These are phyloP conservation scores for Protophormia terraenovae DNA, from an alignment of 2,888 invertebrate species.

Conservation along the genomic window DNA sequence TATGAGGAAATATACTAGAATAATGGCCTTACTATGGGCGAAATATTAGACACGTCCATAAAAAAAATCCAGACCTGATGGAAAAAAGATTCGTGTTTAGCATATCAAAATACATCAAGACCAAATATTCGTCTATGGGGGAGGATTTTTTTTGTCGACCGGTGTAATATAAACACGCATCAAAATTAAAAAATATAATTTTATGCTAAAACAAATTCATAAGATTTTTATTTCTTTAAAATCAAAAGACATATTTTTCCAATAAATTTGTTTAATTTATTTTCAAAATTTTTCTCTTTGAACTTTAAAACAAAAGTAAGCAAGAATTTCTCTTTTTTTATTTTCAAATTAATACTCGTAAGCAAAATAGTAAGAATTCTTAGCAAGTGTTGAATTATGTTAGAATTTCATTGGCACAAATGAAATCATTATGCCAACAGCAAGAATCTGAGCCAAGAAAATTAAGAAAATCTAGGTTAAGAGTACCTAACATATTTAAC, in stretches of 20 bases:
- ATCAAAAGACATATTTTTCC: neutral
- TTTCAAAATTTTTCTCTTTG: neutral
- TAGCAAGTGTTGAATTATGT: slow-evolving; percentile 1
- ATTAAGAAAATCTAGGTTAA: slow-evolving; percentile 42
- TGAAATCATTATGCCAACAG: neutral
- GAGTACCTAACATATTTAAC: slow-evolving; percentile 30
- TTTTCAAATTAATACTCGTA: neutral
- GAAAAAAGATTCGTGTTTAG: no score
- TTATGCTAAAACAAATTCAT: no score
- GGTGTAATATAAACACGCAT: no score
- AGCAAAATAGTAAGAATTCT: neutral
- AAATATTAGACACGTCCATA: no score
- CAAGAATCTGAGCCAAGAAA: slow-evolving; percentile 32
- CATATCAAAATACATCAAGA: no score
- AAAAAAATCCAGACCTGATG: no score
- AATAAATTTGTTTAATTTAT: neutral
- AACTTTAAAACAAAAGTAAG: neutral
- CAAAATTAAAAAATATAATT: no score
- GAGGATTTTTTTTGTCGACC: no score
- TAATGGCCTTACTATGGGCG: no score
- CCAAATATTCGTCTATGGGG: no score
- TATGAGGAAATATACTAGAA: no score
- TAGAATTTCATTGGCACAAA: neutral
- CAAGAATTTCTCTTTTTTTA: no score
- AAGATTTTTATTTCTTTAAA: neutral